Conservation (phyloP, 2,888 invertebrate species). For the Limenitis camilla region DNA sequence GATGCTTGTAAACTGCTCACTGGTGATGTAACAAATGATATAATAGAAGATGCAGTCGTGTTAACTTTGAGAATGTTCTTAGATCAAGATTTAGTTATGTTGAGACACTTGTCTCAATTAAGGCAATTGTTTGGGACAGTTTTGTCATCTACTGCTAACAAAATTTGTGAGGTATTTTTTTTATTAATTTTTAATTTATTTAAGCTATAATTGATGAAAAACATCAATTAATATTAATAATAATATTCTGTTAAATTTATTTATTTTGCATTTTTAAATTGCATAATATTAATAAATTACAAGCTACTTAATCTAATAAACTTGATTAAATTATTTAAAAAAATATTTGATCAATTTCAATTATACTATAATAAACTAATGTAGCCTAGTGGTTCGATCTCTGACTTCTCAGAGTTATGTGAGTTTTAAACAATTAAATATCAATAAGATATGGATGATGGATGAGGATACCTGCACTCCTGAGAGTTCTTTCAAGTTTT, state of each 20-base stretch:
- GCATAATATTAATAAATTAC: too few relatives aligned
- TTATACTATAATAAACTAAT: too few relatives aligned
- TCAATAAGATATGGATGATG: too few relatives aligned
- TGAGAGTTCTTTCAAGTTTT: too few relatives aligned
- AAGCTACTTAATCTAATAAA: too few relatives aligned
- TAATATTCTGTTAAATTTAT: background rate
- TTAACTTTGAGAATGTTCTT: constrained; percentile 77
- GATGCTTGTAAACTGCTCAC: constrained; percentile 55
- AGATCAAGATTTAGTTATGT: constrained; percentile 73
- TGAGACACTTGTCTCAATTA: constrained; percentile 73
- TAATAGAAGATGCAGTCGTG: constrained; percentile 78
- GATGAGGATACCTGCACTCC: too few relatives aligned
- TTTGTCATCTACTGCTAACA: constrained; percentile 65
- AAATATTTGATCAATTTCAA: too few relatives aligned
- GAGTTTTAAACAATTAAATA: too few relatives aligned
- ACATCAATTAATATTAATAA: background rate
- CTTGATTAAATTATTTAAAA: too few relatives aligned
- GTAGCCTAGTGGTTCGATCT: too few relatives aligned
- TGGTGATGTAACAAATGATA: constrained; percentile 72
- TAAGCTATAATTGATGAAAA: background rate
- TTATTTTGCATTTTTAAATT: too few relatives aligned
- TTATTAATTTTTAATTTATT: background rate
- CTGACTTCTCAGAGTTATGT: too few relatives aligned
- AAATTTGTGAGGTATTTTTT: constrained; percentile 71
- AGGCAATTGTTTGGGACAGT: constrained; percentile 76